Base-by-base conservation (phyloP, 1,140 invertebrate genomes). In the Orchestia grillus region DNA sequence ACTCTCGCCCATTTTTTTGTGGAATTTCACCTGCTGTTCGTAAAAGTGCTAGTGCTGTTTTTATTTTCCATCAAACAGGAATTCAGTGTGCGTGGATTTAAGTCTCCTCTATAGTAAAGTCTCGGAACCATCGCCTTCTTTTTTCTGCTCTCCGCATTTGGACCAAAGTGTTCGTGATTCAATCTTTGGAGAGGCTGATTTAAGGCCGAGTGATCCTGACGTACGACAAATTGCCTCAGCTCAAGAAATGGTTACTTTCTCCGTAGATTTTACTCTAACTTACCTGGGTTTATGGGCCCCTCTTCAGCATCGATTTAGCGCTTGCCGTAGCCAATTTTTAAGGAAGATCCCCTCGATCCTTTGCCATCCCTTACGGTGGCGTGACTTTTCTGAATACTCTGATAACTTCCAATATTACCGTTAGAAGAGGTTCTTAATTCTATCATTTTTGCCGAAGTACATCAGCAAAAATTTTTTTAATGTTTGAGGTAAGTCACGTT, bases 151-250 rank as follows among this genome's bases (percentile, higher is more conserved):
- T 45, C 43, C 92, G 44, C 92, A 45, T 45, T 45, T 45, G 92
- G 92, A 23, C 92, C 44, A 47, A 94, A 94, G 92, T 40, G 43
- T 94, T 94, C 92, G 43, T 94, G 92, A 94, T 94, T 94, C 92
- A 94, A 94, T 94, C 92, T 94, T 94, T 94, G 44, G 92, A 94
- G 92, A 45, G 40, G 41, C 92, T 94, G 92, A 94, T 94, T 94
- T 94, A 94, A 94, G 92, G 92, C 44, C 41, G 44, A 94, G 92
- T 94, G 92, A 94, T 94, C 92, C 44, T 94, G 92, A 94, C 92
- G 44, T 47, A 94, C 92, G 92, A 94, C 92, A 94, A 94, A 94
- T 94, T 94, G 92, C 92, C 40, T 40, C 36, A 47, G 92, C 92
- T 94, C 92, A 44, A 94, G 92, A 94, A 94, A 94, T 94, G 92